These are phyloP conservation scores for Volucella zonaria DNA, from an alignment of 2,888 invertebrate species.

Conservation along the genomic window DNA sequence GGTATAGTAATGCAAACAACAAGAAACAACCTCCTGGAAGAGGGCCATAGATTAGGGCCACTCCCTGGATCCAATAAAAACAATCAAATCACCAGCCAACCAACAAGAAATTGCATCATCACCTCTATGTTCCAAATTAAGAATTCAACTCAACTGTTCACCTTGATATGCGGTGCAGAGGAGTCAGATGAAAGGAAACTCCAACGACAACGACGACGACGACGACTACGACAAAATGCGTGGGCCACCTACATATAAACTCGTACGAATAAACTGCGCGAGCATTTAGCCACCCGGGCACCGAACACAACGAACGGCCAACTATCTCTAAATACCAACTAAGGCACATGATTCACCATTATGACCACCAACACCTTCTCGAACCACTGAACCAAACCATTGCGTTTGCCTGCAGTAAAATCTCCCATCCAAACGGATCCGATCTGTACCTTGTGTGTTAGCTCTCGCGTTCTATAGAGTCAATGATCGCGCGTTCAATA, in stretches of 20 bases:
- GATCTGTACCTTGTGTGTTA: slow-evolving; percentile 36
- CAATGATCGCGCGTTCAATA: slow-evolving; percentile 60
- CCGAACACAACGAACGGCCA: slow-evolving; percentile 11
- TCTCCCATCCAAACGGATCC: slow-evolving; percentile 20
- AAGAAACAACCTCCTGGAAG: slow-evolving; percentile 25
- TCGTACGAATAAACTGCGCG: too few relatives aligned
- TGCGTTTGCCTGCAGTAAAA: slow-evolving; percentile 53
- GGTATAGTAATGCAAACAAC: slow-evolving; percentile 21
- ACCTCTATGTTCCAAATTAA: slow-evolving; percentile 47
- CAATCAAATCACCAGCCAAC: slow-evolving; percentile 6
- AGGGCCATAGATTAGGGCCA: slow-evolving; percentile 21
- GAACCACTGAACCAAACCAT: slow-evolving; percentile 2
- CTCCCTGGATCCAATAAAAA: slow-evolving; percentile 1
- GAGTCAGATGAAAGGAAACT: slow-evolving; percentile 3
- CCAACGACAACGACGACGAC: neutral
- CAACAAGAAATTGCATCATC: slow-evolving; percentile 52
- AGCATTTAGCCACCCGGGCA: slow-evolving; percentile 57
- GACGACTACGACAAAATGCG: slow-evolving; percentile 45
- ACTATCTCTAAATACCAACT: slow-evolving; percentile 60
- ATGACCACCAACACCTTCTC: slow-evolving; percentile 68
- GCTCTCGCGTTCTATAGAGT: slow-evolving; percentile 48
- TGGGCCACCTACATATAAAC: slow-evolving; percentile 52
- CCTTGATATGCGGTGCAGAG: slow-evolving; percentile 28
- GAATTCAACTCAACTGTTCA: slow-evolving; percentile 49
- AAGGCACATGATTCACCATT: slow-evolving; percentile 68